Conservation (phyloP, 2,797 vertebrate species). For the Smutsia gigantea region DNA sequence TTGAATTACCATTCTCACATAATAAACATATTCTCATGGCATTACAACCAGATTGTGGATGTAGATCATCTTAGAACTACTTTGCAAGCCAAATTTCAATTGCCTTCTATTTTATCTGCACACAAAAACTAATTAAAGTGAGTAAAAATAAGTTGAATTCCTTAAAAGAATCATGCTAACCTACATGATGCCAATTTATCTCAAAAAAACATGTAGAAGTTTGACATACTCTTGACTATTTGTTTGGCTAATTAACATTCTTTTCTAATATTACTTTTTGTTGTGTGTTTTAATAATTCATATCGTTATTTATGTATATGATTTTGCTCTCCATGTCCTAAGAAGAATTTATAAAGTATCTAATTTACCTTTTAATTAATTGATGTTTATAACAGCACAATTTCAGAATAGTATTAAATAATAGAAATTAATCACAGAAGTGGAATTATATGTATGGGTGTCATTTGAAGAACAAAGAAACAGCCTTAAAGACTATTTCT, state of each 20-base stretch:
- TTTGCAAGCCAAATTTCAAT: conserved; percentile 68
- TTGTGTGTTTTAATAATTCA: conserved; percentile 28
- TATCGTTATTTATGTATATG: neutral
- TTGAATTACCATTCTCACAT: conserved; percentile 54
- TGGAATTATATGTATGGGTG: neutral
- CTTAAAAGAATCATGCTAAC: conserved; percentile 37
- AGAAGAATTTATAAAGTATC: conserved; percentile 57
- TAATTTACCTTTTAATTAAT: conserved; percentile 70
- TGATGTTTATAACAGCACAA: conserved; percentile 77
- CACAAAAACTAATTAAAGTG: conserved; percentile 60
- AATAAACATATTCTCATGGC: conserved; percentile 55
- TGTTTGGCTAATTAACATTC: neutral
- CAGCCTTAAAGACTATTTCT: conserved; percentile 71
- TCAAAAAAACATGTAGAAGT: conserved; percentile 48
- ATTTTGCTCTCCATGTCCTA: conserved; percentile 69
- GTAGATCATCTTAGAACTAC: conserved; percentile 57
- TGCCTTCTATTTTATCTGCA: conserved; percentile 66
- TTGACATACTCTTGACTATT: conserved; percentile 34
- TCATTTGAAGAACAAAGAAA: neutral
- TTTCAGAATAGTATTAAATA: conserved; percentile 51
- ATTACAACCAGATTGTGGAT: conserved; percentile 58
- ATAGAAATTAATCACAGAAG: conserved; percentile 26
- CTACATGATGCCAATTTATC: conserved; percentile 22
- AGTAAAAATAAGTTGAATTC: conserved; percentile 64
- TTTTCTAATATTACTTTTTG: conserved; percentile 44